phyloP scores from a whole-genome alignment of 1,140 invertebrate genomes.

The Geopemphigus sp. region DNA sequence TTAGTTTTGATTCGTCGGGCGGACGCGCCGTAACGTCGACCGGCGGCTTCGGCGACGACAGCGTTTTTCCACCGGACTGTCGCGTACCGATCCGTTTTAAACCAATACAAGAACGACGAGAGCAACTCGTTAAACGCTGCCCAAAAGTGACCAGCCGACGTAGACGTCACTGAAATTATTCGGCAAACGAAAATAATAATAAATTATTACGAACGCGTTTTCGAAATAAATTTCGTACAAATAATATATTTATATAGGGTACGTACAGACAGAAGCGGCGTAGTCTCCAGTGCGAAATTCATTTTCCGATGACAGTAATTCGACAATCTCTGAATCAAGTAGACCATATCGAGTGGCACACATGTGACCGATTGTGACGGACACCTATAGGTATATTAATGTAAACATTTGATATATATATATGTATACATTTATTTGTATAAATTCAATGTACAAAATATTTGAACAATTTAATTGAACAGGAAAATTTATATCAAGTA shows the following conservation, averaged over 20 bases:
- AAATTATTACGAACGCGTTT: neutral
- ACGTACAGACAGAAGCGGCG: neutral
- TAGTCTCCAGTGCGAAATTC: conserved; percentile 57
- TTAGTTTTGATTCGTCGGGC: neutral
- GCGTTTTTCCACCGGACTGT: conserved; percentile 67
- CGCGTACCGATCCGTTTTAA: conserved; percentile 60
- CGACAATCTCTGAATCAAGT: conserved; percentile 72
- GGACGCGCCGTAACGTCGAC: neutral
- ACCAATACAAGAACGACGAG: conserved; percentile 66
- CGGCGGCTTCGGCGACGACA: conserved; percentile 54
- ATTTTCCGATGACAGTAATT: conserved; percentile 70
- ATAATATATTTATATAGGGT: neutral
- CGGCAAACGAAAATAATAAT: neutral
- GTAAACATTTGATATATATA: neutral
- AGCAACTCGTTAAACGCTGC: conserved; percentile 65
- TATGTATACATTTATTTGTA: too few species aligned
- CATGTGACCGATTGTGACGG: neutral
- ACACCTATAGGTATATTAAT: conserved; percentile 13
- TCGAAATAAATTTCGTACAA: neutral
- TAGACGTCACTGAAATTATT: conserved; percentile 60
- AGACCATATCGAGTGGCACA: conserved; percentile 60
- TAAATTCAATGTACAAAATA: too few species aligned
- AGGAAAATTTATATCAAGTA: neutral
- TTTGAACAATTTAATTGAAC: too few species aligned
- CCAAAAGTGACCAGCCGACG: conserved; percentile 68